A percentile compares a stretch with the other conserved stretches of the same genome.
Evolutionary conservation across 2,797 vertebrate genomes (phyloP).

Genomic region (Phalanger gymnotis): DNA sequence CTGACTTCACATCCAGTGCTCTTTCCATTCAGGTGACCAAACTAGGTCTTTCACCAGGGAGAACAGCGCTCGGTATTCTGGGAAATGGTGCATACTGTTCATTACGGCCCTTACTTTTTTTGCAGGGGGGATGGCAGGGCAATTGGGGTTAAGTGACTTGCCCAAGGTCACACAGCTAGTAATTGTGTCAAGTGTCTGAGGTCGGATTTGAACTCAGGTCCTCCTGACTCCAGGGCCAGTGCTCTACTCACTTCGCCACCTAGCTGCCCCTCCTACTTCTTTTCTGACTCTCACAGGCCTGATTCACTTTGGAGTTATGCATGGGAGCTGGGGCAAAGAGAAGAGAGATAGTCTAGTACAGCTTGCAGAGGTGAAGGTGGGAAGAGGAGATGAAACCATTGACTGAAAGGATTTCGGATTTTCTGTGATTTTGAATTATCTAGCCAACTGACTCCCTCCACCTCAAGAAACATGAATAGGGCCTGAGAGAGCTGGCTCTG

Average conservation of each 20-base stretch:
- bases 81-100: background rate
- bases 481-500: constrained; percentile 54
- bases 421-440: constrained; percentile 60
- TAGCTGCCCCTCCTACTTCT: background rate
- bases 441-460: constrained; percentile 35
- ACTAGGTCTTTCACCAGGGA: background rate
- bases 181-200: too few species aligned
- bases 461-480: constrained; percentile 47
- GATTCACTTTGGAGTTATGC: background rate
- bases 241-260: too few species aligned
- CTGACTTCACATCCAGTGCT: background rate
- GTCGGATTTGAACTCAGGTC: too few species aligned
- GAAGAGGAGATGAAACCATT: constrained; percentile 19
- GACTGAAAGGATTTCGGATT: constrained; percentile 71
- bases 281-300: too few species aligned
- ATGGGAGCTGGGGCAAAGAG: background rate
- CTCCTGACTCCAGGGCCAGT: too few species aligned
- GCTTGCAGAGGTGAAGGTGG: constrained; percentile 54
- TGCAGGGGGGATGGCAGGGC: too few species aligned
- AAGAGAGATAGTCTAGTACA: constrained; percentile 6
- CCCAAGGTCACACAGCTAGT: too few species aligned
- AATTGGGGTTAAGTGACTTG: too few species aligned
- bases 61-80: background rate
- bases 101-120: background rate
- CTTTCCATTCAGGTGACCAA: background rate